Percentiles rank a stretch among this genome's conserved stretches.
Conservation (phyloP, 1,140 invertebrate genomes). For the Nymphalis io region DNA sequence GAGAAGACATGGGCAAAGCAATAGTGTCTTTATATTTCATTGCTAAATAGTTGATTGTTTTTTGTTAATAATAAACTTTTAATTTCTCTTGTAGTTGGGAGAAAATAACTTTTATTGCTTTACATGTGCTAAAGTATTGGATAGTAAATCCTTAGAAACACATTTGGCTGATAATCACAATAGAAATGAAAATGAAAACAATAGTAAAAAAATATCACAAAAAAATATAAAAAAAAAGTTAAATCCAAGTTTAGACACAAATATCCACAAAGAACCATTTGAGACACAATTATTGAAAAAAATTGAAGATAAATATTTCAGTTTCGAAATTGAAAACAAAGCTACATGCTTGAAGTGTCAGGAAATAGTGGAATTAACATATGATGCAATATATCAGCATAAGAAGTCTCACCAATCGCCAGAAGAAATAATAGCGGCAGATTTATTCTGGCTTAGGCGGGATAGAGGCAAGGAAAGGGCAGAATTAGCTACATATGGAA, state of each 20-base stretch:
- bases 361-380: background rate
- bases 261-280: conserved; percentile 6
- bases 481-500: conserved; percentile 52
- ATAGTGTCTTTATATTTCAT: no score
- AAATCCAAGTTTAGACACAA: background rate
- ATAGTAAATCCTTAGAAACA: conserved; percentile 9
- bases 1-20: no score
- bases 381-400: background rate
- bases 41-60: no score
- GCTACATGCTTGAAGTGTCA: conserved; percentile 37
- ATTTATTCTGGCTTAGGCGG: background rate
- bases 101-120: conserved; percentile 51
- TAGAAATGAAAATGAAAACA: background rate
- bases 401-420: background rate
- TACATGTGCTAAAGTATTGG: conserved; percentile 39
- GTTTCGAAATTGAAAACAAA: conserved; percentile 37
- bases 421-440: background rate
- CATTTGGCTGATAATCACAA: conserved; percentile 18
- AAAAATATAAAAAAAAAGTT: background rate
- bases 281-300: conserved; percentile 5
- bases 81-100: conserved; percentile 44
- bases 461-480: conserved; percentile 54
- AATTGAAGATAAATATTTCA: conserved; percentile 11
- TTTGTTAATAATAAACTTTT: conserved; percentile 6
- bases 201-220: background rate